These are phyloP conservation scores for Synchiropus splendidus DNA, from an alignment of 2,113 vertebrate genomes.

Conservation along the genomic window DNA sequence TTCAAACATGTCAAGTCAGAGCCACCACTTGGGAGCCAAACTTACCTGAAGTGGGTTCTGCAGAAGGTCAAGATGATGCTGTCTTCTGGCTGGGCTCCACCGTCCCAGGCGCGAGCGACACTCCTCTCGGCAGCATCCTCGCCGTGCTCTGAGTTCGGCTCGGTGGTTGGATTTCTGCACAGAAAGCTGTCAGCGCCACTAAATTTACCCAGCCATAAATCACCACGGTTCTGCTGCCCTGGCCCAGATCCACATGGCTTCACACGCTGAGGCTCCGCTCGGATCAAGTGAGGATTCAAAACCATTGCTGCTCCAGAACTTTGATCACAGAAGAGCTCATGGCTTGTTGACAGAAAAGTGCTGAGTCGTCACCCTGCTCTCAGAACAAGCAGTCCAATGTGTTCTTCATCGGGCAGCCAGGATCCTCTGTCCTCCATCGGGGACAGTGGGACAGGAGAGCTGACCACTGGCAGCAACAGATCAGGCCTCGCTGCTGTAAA, in stretches of 20 bases:
- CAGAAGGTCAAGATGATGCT: no score
- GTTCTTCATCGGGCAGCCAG: conserved; percentile 20
- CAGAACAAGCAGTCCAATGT: conserved; percentile 42
- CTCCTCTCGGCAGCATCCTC: not conserved
- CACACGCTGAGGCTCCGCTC: conserved; percentile 12
- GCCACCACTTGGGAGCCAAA: no score
- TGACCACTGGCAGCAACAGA: no score
- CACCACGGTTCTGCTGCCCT: conserved; percentile 37
- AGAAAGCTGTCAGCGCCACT: conserved; percentile 50
- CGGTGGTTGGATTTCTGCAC: conserved; percentile 30
- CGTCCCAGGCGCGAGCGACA: no score
- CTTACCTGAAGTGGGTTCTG: no score
- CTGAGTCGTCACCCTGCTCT: conserved; percentile 50
- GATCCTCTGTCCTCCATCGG: conserved; percentile 2
- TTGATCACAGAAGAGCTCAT: conserved; percentile 51
- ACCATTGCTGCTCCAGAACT: conserved; percentile 6
- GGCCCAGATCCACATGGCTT: conserved; percentile 17
- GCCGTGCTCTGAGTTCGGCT: conserved; percentile 19
- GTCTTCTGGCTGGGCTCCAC: no score
- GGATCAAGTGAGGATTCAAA: no score
- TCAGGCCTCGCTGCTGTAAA: no score
- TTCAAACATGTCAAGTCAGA: not conserved
- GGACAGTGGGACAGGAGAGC: no score
- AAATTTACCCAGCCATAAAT: conserved; percentile 66
- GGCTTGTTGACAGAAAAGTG: conserved; percentile 17